Base-by-base conservation (phyloP, 2,888 invertebrate species). In the Drosophila meridiana region DNA sequence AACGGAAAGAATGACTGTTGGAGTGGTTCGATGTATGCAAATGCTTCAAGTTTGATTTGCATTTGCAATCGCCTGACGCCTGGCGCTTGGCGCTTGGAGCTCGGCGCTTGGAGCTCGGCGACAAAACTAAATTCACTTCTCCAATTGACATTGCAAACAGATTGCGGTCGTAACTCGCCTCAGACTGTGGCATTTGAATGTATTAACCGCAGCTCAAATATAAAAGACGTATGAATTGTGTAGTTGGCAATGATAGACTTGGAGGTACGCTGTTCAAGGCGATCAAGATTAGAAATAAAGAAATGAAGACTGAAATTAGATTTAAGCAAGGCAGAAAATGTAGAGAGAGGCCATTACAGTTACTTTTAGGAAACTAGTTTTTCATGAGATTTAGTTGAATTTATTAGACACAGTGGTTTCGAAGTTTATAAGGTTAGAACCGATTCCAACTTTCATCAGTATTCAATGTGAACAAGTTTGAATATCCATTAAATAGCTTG, bases 71-170 rank as follows among this genome's bases (percentile, higher is more conserved):
- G 69, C 57, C 69, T 71, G 50, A 14, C 50, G 30, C 42, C 42
- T 20, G 26, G 26, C 43, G 14, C 38, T 11, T 13, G n/a, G 5
- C 26, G 45, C 28, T 28, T 30, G n/a, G 5, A 11, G 45, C 28
- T 28, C n/a, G 30, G n/a, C 13, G 28, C 34, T 11, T 6, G 50
- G 6, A 36, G 57, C 47, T 63, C 55, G 55, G 62, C 66, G 65
- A 61, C 60, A 43, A 78, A 82, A 87, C 74, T 81, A 75, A 83
- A 88, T 83, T 89, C 81, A 84, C 83, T 86, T 83, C 82, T 68
- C 70, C 82, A 80, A 89, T 87, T 87, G 86, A 87, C 87, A 89
- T 78, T 73, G 81, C 79, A 87, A 86, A 84, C 89, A 81, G 84
- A 82, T 89, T 84, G 84, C 55, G 89, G 87, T 84, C 74, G 69